Evolutionary conservation across 2,797 vertebrate species (phyloP), one percentile per base, ranked within the genome.

Genomic region (Channa striata): DNA sequence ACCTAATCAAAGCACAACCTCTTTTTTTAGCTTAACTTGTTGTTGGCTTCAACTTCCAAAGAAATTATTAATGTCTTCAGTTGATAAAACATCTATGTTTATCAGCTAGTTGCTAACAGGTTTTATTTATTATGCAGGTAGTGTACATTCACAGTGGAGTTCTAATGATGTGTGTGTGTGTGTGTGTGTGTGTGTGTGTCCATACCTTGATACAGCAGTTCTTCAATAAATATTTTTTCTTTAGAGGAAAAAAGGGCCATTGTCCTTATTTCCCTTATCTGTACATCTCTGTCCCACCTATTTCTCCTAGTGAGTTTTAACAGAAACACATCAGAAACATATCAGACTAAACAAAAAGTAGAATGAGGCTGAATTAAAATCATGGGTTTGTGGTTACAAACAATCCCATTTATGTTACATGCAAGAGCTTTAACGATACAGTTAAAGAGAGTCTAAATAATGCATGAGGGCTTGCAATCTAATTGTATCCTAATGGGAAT

Each of bases 1-100:
- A 52, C 17, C 47, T 40, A 53, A 73, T 60, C 12, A 70, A 57
- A 59, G 4, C 11, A 62, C 30, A 20, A 20, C 16, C 1, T 11
- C 6, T 30, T 30, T 30, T 4, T 30, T 30, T 4, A 30, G 25
- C 25, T 30, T 30, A 30, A 30, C 25, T 30, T 30, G 4, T 30
- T 30, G 25, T 30, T 30, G 25, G 25, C n/a, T n/a, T 49, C 40
- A 49, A 37, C 19, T 63, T 39, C 36, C 25, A 10, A 59, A 64
- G 21, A 64, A 68, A 50, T 59, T 19, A 14, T 2, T 71, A 2
- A 47, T 47, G 57, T 65, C 42, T 68, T 74, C 62, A 79, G 51
- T 58, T 59, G 62, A 51, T 59, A 48, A 66, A 60, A 49, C 50
- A 51, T n/a, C 36, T 57, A 20, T 78, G 49, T 64, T 66, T 57